These are phyloP conservation scores for Nyctibius bracteatus DNA, from an alignment of 2,113 vertebrate genomes.

Conservation along the genomic window DNA sequence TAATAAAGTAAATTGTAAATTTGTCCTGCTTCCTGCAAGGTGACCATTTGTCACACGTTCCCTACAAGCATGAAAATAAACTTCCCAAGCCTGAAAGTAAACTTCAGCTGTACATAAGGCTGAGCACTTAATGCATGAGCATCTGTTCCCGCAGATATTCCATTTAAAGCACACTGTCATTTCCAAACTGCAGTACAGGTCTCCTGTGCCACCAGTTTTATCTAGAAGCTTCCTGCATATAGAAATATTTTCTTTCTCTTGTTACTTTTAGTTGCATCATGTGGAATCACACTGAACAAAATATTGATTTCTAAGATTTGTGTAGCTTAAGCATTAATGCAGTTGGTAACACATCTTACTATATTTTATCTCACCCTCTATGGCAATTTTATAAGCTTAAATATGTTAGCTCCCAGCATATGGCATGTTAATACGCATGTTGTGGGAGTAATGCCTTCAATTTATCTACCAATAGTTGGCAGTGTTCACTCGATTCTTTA, in stretches of 20 bases:
- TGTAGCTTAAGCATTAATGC: neutral
- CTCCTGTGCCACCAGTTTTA: neutral
- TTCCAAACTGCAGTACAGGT: neutral
- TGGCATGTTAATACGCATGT: neutral
- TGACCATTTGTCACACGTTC: neutral
- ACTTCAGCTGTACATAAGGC: neutral
- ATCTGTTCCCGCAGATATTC: neutral
- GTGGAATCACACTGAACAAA: neutral
- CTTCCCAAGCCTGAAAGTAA: neutral
- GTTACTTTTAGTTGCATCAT: neutral
- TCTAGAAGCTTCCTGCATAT: neutral
- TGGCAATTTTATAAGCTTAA: neutral
- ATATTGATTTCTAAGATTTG: neutral
- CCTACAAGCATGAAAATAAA: neutral
- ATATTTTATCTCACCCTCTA: neutral
- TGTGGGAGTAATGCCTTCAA: neutral
- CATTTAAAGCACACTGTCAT: neutral
- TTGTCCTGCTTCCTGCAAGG: neutral
- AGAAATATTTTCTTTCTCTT: neutral
- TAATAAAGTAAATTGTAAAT: neutral
- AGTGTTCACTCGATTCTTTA: neutral
- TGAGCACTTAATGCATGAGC: neutral
- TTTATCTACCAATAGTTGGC: slow-evolving; percentile 13
- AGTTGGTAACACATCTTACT: neutral
- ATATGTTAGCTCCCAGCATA: neutral